phyloP scores from a whole-genome alignment of 2,113 vertebrate species.

The Dicrurus megarhynchus region DNA sequence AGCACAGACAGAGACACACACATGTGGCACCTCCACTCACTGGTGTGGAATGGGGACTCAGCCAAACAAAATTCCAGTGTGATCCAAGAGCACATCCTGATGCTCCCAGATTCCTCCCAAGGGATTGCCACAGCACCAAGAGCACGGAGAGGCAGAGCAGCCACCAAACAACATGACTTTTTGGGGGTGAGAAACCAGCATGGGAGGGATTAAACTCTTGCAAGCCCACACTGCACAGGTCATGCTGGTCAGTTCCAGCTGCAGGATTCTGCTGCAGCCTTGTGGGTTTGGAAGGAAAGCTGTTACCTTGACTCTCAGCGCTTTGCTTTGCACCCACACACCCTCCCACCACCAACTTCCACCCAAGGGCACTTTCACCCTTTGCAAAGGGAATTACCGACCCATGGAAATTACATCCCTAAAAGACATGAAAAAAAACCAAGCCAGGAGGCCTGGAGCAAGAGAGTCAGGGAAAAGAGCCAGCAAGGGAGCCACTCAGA shows the following conservation, averaged over 20 bases:
- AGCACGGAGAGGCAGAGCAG: neutral
- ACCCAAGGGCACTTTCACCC: neutral
- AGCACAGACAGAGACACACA: neutral
- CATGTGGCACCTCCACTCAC: neutral
- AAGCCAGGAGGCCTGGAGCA: neutral
- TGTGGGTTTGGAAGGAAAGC: neutral
- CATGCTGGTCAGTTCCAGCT: rapidly evolving
- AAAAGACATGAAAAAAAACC: neutral
- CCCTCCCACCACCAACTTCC: neutral
- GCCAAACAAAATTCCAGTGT: neutral
- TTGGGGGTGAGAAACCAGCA: rapidly evolving
- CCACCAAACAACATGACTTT: neutral
- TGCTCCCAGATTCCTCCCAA: neutral
- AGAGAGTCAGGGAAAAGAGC: neutral
- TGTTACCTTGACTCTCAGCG: neutral
- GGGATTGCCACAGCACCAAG: rapidly evolving
- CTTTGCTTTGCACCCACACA: neutral
- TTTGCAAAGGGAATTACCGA: neutral
- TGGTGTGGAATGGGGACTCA: rapidly evolving
- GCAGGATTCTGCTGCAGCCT: neutral
- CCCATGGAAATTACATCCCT: neutral
- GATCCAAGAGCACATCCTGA: neutral
- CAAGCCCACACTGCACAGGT: neutral
- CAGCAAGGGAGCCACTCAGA: neutral
- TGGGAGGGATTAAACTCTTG: neutral